phyloP scores from a whole-genome alignment of 2,113 vertebrate species.

The Kobus ellipsiprymnus region DNA sequence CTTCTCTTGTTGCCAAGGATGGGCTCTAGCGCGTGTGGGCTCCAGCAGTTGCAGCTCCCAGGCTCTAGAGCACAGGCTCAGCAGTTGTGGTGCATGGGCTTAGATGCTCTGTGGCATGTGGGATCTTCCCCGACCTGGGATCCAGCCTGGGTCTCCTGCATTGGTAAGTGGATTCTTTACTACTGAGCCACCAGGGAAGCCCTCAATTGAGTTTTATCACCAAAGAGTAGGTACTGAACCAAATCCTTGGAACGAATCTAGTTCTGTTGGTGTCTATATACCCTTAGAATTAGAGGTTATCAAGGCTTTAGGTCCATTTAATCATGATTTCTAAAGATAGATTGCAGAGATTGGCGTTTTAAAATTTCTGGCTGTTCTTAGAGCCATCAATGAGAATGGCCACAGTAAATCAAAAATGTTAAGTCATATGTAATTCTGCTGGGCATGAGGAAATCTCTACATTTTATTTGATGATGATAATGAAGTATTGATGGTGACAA shows the following conservation, averaged over 20 bases:
- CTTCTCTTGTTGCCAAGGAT: background rate
- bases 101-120: background rate
- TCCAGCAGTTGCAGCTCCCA: background rate
- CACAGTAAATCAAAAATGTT: background rate
- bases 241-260: background rate
- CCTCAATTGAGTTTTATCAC: background rate
- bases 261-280: background rate
- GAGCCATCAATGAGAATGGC: background rate
- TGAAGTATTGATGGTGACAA: background rate
- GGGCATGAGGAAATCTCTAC: background rate
- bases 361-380: background rate
- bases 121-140: background rate
- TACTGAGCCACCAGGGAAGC: background rate
- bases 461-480: constrained; percentile 11
- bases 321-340: constrained; percentile 12
- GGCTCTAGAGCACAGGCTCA: background rate
- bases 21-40: background rate
- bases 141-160: background rate
- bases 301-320: background rate
- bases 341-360: background rate
- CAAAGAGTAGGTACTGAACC: background rate
- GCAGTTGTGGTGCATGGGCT: background rate
- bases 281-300: background rate
- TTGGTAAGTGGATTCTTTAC: background rate
- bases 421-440: background rate